A percentile compares a stretch with the other conserved stretches of the same genome.
Conservation (phyloP, 2,888 invertebrate genomes). For the Callyntrura sp. region DNA sequence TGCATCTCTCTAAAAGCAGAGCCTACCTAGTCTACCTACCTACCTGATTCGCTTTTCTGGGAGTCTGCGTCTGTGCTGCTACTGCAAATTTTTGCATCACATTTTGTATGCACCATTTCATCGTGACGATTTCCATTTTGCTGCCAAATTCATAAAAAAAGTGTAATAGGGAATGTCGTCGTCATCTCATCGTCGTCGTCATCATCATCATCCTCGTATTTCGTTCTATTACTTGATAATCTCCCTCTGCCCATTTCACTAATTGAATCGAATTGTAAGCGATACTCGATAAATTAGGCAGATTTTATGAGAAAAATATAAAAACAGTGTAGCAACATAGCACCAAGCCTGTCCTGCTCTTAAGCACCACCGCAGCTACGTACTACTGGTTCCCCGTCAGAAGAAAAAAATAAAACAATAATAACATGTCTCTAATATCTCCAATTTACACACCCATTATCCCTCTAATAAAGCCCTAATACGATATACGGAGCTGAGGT, state of each 20-base stretch:
- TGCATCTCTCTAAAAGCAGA: not conserved
- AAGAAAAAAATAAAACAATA: no score
- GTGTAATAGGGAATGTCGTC: constrained; percentile 19
- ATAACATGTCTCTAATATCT: constrained; percentile 5
- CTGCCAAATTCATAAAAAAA: constrained; percentile 48
- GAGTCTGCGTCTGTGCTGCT: not conserved
- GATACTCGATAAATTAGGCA: constrained; percentile 59
- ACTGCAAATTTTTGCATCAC: not conserved
- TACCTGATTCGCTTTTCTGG: not conserved
- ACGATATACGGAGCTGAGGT: not conserved
- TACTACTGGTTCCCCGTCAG: no score
- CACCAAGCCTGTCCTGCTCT: no score
- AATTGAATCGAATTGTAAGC: constrained; percentile 61
- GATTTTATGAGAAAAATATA: not conserved
- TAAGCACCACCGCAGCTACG: no score
- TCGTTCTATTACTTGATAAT: not conserved
- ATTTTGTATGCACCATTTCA: constrained; percentile 3
- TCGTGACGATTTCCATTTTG: constrained; percentile 13
- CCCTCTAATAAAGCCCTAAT: no score
- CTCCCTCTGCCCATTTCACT: constrained; percentile 41
- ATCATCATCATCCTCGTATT: not conserved
- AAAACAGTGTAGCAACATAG: not conserved
- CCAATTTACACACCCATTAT: not conserved
- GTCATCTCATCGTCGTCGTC: not conserved
- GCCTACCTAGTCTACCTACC: not conserved